Base-by-base conservation (phyloP, 2,888 invertebrate genomes). In the Scaptomyza parva region DNA sequence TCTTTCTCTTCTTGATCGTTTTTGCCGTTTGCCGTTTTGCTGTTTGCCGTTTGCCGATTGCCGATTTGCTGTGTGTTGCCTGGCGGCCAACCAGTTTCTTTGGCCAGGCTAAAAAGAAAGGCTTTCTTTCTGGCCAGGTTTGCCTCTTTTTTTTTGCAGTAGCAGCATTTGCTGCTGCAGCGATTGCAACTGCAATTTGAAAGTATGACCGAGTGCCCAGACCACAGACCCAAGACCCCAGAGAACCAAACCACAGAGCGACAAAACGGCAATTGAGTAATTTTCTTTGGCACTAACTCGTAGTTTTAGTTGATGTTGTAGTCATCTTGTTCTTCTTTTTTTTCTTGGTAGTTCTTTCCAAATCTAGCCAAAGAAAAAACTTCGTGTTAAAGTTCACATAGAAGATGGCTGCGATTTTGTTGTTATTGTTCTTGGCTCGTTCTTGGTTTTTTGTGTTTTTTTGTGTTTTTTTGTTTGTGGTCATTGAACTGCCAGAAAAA, bases 81-180 rank as follows among this genome's bases (percentile, higher is more conserved):
- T 60, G 35, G 45, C 51, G 14, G 52, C 44, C 76, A 88, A 88
- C 88, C 88, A 88, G 88, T 88, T 88, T 86, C 58, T 58, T 17
- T 61, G 73, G 70, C 71, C 69, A 70, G 72, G 79, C 74, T 76
- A 86, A 82, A 89, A 88, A 89, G 89, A 90, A 90, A 90, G 89
- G 83, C 89, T 90, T 90, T 90, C 89, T 90, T 89, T 84, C 66
- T 66, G 63, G 63, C 73, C 55, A 59, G 37, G 17, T 37, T 37
- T 37, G 61, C 58, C 45, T 60, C 14, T 48, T 33, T 60, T 28
- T 8, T 35, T 7, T 8, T 14, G 2, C 30, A n/a, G n/a, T n/a
- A n/a, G 30, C 30, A 33, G 65, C 60, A 64, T 48, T n/a, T 17
- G 37, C 37, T 47, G 55, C 61, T 70, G 64, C 69, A 57, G 54